Conservation (phyloP, 1,140 invertebrate species). For the Drosophila insularis region DNA sequence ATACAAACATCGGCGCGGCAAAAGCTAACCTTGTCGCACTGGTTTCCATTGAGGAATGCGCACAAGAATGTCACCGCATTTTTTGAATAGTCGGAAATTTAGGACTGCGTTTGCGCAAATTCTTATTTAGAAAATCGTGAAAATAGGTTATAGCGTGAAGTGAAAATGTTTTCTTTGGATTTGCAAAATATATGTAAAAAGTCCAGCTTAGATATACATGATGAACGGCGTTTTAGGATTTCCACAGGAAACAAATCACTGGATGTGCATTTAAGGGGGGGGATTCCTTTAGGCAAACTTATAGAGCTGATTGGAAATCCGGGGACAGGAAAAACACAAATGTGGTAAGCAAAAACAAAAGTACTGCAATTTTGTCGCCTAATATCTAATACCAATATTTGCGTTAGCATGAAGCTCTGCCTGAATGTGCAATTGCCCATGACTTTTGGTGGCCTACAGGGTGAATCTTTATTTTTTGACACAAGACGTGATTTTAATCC, state of each 20-base stretch:
- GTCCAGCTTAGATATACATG: constrained; percentile 25
- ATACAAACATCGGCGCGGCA: no score
- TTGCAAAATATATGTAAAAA: constrained; percentile 20
- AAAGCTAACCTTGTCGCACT: no score
- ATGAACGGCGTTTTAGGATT: constrained; percentile 29
- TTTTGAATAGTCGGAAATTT: no score
- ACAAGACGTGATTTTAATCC: constrained; percentile 50
- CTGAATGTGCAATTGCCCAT: constrained; percentile 49
- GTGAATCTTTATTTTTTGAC: constrained; percentile 53
- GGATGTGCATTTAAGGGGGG: constrained; percentile 42
- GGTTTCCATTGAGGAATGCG: no score
- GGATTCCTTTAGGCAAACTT: constrained; percentile 43
- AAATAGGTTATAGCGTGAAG: not conserved
- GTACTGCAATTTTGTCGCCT: not conserved
- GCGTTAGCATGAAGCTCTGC: constrained; percentile 39
- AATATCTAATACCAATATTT: not conserved
- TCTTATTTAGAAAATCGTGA: not conserved
- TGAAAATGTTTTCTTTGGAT: not conserved
- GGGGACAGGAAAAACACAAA: constrained; percentile 51
- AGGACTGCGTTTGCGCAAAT: not conserved
- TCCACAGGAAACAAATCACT: constrained; percentile 26
- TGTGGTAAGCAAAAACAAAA: constrained; percentile 36
- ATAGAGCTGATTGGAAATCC: constrained; percentile 52
- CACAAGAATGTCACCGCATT: no score
- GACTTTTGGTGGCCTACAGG: constrained; percentile 30